Evolutionary conservation across 2,113 vertebrate species (phyloP).

Genomic region (Pristiophorus japonicus): DNA sequence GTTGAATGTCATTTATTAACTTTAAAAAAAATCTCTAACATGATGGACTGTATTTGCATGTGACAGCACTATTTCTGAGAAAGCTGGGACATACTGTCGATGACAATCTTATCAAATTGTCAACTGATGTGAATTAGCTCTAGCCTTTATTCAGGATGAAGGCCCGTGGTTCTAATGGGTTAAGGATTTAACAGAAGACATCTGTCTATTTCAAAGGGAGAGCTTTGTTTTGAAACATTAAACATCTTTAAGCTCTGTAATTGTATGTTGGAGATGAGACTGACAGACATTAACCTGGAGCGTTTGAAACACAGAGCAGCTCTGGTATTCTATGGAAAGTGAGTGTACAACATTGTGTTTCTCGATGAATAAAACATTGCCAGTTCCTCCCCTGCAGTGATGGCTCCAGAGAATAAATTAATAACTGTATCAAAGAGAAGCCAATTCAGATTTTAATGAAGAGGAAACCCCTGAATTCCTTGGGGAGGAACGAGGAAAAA

Average conservation of each 20-base stretch:
- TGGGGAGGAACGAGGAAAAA: conserved; percentile 30
- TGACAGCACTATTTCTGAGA: background rate
- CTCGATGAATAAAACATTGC: conserved; percentile 18
- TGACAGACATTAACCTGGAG: conserved; percentile 16
- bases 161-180: background rate
- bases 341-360: background rate
- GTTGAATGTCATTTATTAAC: background rate
- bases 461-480: conserved; percentile 28
- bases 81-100: background rate
- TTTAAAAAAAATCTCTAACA: background rate
- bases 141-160: conserved; percentile 7
- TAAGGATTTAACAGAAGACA: background rate
- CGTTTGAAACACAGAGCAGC: background rate
- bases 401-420: conserved; percentile 27
- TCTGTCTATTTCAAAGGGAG: conserved; percentile 1
- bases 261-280: background rate
- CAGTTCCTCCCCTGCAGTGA: conserved; percentile 20
- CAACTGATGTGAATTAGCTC: background rate
- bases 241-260: conserved; percentile 14
- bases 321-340: background rate
- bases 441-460: conserved; percentile 31
- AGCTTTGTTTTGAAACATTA: conserved; percentile 25
- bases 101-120: conserved; percentile 13
- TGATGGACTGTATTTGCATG: background rate
- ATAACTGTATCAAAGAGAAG: conserved; percentile 33